Conservation (phyloP, 2,888 invertebrate genomes). For the Mythimna pallens region DNA sequence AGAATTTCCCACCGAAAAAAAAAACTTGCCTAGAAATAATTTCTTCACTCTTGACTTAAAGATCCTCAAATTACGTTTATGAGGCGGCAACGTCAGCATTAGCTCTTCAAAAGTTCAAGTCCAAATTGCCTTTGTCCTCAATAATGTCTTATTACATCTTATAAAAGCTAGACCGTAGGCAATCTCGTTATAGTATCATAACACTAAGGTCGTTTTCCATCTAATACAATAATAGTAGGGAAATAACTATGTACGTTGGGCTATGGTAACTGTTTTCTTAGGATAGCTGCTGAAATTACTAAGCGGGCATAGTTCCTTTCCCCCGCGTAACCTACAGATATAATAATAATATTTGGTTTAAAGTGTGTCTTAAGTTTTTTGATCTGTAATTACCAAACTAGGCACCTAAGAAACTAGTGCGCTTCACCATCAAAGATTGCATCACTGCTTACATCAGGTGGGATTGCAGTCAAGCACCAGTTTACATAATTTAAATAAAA, state of each 20-base stretch:
- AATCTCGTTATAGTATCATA: constrained; percentile 56
- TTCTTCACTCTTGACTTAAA: no score
- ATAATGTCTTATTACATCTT: background rate
- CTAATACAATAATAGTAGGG: constrained; percentile 57
- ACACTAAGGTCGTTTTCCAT: constrained; percentile 55
- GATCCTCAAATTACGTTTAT: no score
- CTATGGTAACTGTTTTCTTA: constrained; percentile 62
- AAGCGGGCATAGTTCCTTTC: constrained; percentile 2
- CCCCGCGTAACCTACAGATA: background rate
- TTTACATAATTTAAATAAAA: no score
- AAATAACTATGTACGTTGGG: constrained; percentile 42
- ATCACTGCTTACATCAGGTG: no score
- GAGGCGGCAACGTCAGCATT: background rate
- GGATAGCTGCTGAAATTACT: constrained; percentile 61
- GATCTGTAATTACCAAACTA: background rate
- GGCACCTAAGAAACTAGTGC: no score
- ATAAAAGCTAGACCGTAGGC: constrained; percentile 18
- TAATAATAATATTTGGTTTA: constrained; percentile 37
- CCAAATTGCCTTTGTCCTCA: background rate
- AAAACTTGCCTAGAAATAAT: no score
- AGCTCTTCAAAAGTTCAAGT: background rate
- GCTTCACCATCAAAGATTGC: no score
- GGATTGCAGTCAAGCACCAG: no score
- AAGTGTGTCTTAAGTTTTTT: background rate
- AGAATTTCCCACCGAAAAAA: no score